Evolutionary conservation across 2,113 vertebrate species (phyloP).

Genomic region (Ammodytes dubius): DNA sequence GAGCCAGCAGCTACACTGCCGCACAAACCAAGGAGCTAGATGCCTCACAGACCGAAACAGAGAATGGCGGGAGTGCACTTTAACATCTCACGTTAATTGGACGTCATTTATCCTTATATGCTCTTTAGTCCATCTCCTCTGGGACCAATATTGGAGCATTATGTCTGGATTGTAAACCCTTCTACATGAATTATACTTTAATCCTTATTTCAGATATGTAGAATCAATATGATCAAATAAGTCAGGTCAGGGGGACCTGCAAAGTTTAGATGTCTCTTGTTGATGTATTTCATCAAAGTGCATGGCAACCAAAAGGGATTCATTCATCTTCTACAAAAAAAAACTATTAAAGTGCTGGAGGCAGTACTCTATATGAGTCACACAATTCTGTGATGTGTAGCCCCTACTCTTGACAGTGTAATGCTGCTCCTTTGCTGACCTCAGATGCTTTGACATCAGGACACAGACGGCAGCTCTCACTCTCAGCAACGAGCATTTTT

Average conservation of each 20-base stretch:
- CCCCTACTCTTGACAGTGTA: conserved; percentile 47
- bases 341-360: conserved; percentile 48
- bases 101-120: conserved; percentile 66
- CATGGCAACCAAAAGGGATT: conserved; percentile 22
- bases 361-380: conserved; percentile 28
- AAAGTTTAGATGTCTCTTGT: conserved; percentile 46
- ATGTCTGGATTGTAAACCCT: background rate
- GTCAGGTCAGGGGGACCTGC: background rate
- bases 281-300: conserved; percentile 11
- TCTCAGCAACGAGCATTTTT: conserved; percentile 9
- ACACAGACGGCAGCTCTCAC: conserved; percentile 13
- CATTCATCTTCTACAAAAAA: conserved; percentile 35
- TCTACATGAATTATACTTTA: background rate
- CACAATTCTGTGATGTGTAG: conserved; percentile 41
- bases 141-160: conserved; percentile 27
- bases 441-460: conserved; percentile 29
- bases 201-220: conserved; percentile 2
- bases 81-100: conserved; percentile 60
- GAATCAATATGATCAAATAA: conserved; percentile 31
- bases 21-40: conserved; percentile 62
- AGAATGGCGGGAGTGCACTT: conserved; percentile 46
- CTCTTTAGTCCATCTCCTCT: conserved; percentile 39
- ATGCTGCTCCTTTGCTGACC: conserved; percentile 46
- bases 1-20: conserved; percentile 54
- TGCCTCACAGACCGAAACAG: conserved; percentile 42